Conservation (phyloP, 2,113 vertebrate genomes). For the Seriola dumerili region DNA sequence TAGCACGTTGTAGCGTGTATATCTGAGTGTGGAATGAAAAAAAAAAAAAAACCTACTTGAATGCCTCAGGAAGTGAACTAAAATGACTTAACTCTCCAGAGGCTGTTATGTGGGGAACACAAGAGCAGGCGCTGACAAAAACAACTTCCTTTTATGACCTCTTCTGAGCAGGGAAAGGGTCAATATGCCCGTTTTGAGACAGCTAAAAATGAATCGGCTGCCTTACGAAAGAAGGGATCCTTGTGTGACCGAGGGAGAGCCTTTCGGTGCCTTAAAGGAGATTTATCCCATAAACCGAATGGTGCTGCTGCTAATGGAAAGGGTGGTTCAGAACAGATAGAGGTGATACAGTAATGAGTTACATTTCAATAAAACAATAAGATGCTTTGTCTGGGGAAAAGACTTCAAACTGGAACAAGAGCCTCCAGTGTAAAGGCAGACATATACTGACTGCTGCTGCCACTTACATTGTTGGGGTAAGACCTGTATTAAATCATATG, state of each 20-base stretch:
- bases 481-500: background rate
- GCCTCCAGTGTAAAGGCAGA: background rate
- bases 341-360: conserved; percentile 9
- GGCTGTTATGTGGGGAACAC: conserved; percentile 61
- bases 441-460: background rate
- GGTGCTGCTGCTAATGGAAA: background rate
- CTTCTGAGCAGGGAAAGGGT: conserved; percentile 39
- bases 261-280: background rate
- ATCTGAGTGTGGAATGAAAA: background rate
- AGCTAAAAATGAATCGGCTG: conserved; percentile 2
- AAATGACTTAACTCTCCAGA: conserved; percentile 67
- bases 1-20: background rate
- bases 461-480: background rate
- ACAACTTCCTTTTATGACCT: conserved; percentile 67
- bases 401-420: background rate
- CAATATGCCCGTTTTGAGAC: conserved; percentile 38
- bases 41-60: conserved; percentile 8
- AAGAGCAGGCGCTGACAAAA: conserved; percentile 56
- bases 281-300: background rate
- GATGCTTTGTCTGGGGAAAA: background rate
- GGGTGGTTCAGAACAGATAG: background rate
- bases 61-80: conserved; percentile 57
- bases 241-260: background rate
- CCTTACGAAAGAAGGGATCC: background rate
- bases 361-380: conserved; percentile 9